Evolutionary conservation across 2,888 invertebrate species (phyloP).

Genomic region (Chloroclystis v-ata): DNA sequence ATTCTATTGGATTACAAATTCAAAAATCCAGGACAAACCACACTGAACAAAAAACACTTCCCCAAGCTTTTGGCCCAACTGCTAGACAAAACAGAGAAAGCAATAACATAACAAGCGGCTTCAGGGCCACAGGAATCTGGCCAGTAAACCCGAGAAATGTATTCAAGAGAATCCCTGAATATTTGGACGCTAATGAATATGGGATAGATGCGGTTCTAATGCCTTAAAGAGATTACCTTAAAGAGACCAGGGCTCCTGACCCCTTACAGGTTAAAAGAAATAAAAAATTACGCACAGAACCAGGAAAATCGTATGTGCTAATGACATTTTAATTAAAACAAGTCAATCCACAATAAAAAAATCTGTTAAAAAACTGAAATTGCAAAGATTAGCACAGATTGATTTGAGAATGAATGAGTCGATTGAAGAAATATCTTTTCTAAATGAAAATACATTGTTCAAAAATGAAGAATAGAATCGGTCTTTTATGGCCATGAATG

Average conservation of each 20-base stretch:
- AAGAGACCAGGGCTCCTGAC: background rate
- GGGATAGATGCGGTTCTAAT: background rate
- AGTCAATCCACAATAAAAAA: background rate
- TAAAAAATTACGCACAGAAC: background rate
- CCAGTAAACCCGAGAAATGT: constrained; percentile 26
- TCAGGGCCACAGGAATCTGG: constrained; percentile 24
- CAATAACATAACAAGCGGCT: constrained; percentile 24
- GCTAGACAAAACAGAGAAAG: too few species aligned
- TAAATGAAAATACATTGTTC: too few species aligned
- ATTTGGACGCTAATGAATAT: constrained; percentile 1
- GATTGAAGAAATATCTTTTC: too few species aligned
- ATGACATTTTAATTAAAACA: background rate
- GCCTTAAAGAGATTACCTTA: too few species aligned
- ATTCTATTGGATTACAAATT: background rate
- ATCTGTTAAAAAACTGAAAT: too few species aligned
- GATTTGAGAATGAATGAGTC: too few species aligned
- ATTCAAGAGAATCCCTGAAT: constrained; percentile 24
- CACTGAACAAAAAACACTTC: background rate
- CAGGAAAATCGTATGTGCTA: background rate
- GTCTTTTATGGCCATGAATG: background rate
- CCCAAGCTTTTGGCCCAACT: background rate
- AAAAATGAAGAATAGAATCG: background rate
- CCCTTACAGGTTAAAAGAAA: background rate
- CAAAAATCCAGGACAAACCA: background rate
- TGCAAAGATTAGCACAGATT: too few species aligned